Evolutionary conservation across 1,140 invertebrate species (phyloP).

Genomic region (Diabrotica undecimpunctata): DNA sequence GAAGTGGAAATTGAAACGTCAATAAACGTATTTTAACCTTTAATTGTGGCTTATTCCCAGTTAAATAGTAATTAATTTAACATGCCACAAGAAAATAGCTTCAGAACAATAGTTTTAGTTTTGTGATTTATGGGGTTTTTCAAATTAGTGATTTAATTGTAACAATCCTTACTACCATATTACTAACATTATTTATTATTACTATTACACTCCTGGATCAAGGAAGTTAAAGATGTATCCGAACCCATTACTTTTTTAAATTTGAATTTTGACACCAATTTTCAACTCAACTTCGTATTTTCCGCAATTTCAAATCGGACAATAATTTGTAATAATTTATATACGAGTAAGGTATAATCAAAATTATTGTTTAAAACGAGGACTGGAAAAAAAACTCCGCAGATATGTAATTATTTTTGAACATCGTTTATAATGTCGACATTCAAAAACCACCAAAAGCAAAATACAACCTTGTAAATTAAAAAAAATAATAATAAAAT

Average conservation of each 20-base stretch:
- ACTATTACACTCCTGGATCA: conserved; percentile 1
- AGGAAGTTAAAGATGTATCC: background rate
- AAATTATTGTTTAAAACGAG: background rate
- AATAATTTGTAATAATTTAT: background rate
- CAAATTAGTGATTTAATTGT: no score
- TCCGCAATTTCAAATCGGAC: background rate
- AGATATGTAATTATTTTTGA: background rate
- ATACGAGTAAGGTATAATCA: background rate
- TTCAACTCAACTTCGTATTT: background rate
- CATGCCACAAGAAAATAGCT: no score
- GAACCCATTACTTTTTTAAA: no score
- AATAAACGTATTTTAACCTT: no score
- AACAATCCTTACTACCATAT: no score
- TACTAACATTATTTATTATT: no score
- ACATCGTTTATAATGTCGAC: background rate
- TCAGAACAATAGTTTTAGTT: no score
- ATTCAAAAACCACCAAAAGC: background rate
- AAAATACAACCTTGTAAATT: conserved; percentile 8
- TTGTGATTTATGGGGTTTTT: no score
- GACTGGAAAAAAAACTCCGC: background rate
- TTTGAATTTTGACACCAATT: background rate
- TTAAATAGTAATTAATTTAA: no score
- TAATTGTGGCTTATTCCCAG: no score
- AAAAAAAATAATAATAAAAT: background rate
- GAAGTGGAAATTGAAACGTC: no score